Conservation (phyloP, 2,113 vertebrate species). For the Takifugu bimaculatus region DNA sequence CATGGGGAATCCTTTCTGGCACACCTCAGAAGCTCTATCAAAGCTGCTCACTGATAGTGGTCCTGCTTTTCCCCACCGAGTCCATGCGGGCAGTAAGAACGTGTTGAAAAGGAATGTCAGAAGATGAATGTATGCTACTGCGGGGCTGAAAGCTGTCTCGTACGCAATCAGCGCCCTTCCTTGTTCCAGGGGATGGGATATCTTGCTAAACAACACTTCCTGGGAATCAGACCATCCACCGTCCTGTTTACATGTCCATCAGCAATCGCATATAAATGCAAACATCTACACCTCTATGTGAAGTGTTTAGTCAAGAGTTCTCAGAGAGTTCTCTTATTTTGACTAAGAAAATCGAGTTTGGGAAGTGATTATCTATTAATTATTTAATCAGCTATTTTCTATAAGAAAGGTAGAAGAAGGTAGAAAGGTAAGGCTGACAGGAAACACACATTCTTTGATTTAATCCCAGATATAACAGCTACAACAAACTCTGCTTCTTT, state of each 20-base stretch:
- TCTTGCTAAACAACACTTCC: neutral
- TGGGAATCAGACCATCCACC: no score
- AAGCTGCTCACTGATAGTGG: constrained; percentile 17
- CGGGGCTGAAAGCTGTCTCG: constrained; percentile 20
- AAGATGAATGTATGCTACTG: constrained; percentile 48
- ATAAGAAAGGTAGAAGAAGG: no score
- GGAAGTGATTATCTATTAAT: no score
- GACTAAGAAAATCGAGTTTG: no score
- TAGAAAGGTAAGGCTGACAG: neutral
- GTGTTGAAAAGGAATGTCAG: constrained; percentile 32
- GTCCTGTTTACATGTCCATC: no score
- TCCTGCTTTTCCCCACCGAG: constrained; percentile 2
- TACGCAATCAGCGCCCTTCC: constrained; percentile 12
- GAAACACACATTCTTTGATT: constrained; percentile 10
- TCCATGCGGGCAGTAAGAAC: neutral
- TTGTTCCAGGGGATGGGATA: constrained; percentile 1
- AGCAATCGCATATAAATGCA: no score
- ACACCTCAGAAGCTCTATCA: neutral
- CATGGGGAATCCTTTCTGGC: constrained; percentile 28
- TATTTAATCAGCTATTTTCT: no score
- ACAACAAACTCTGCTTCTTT: constrained; percentile 15
- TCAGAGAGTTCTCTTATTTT: no score
- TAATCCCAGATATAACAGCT: constrained; percentile 15
- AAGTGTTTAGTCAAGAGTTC: no score
- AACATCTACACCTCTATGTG: no score